Percentiles rank a stretch among this genome's conserved stretches.
These are phyloP conservation scores for Caprella mutica DNA, from an alignment of 2,888 invertebrate genomes.

Conservation along the genomic window DNA sequence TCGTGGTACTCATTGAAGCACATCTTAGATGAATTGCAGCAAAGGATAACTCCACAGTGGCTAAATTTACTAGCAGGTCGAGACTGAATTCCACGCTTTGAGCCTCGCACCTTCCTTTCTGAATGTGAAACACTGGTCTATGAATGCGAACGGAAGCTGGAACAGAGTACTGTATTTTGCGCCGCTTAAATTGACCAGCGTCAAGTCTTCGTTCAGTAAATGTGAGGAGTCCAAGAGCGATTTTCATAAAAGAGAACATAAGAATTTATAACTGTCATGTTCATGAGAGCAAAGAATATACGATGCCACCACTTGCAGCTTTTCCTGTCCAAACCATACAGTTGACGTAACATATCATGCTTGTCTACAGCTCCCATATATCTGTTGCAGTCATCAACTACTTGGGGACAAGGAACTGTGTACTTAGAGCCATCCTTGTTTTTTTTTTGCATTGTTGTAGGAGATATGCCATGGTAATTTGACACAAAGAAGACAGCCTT, in stretches of 20 bases:
- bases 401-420: conserved; percentile 35
- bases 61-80: no score
- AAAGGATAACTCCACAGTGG: not conserved
- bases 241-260: conserved; percentile 9
- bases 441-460: conserved; percentile 27
- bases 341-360: conserved; percentile 36
- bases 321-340: conserved; percentile 37
- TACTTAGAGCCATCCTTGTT: conserved; percentile 34
- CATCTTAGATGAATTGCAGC: not conserved
- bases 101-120: not conserved
- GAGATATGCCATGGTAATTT: conserved; percentile 36
- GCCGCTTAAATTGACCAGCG: not conserved
- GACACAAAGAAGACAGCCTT: conserved; percentile 36
- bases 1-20: no score
- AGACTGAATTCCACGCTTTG: not conserved
- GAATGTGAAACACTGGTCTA: not conserved
- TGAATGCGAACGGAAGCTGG: not conserved
- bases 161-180: not conserved
- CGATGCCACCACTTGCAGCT: conserved; percentile 38
- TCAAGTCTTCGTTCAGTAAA: not conserved
- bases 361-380: conserved; percentile 39
- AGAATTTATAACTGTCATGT: conserved; percentile 35
- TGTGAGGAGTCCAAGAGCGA: conserved; percentile 11
- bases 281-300: conserved; percentile 37
- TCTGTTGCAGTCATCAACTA: conserved; percentile 36